phyloP scores from a whole-genome alignment of 2,888 invertebrate species.

The Cephus nigrinus region DNA sequence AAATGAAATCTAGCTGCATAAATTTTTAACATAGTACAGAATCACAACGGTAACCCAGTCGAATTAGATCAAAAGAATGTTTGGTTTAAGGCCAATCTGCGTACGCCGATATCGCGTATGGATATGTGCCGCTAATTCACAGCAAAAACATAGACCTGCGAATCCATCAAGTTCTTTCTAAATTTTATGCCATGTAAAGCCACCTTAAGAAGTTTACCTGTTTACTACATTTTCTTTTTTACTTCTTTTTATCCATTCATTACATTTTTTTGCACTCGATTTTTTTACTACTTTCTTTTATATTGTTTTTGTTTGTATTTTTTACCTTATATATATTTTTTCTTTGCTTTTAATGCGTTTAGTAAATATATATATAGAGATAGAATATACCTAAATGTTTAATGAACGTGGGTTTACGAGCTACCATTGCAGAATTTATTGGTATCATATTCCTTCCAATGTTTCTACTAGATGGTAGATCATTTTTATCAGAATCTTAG shows the following conservation, averaged over 20 bases:
- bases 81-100: neutral
- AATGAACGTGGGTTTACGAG: conserved; percentile 18
- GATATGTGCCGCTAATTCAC: conserved; percentile 3
- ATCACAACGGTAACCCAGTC: neutral
- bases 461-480: conserved; percentile 38
- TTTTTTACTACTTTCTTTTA: conserved; percentile 19
- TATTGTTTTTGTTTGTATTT: conserved; percentile 31
- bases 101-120: neutral
- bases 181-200: conserved; percentile 20
- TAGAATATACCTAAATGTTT: conserved; percentile 34
- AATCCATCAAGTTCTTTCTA: conserved; percentile 21
- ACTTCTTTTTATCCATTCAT: conserved; percentile 26
- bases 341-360: conserved; percentile 27
- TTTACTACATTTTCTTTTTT: conserved; percentile 26
- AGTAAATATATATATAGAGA: conserved; percentile 31
- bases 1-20: neutral
- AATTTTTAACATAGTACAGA: neutral
- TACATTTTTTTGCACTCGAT: conserved; percentile 16
- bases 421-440: conserved; percentile 43
- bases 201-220: conserved; percentile 25
- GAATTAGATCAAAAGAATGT: conserved; percentile 11
- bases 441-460: conserved; percentile 56
- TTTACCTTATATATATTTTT: conserved; percentile 31
- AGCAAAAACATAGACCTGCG: conserved; percentile 16
- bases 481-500: neutral